Evolutionary conservation across 1,140 invertebrate genomes (phyloP).

Genomic region (Apis dorsata): DNA sequence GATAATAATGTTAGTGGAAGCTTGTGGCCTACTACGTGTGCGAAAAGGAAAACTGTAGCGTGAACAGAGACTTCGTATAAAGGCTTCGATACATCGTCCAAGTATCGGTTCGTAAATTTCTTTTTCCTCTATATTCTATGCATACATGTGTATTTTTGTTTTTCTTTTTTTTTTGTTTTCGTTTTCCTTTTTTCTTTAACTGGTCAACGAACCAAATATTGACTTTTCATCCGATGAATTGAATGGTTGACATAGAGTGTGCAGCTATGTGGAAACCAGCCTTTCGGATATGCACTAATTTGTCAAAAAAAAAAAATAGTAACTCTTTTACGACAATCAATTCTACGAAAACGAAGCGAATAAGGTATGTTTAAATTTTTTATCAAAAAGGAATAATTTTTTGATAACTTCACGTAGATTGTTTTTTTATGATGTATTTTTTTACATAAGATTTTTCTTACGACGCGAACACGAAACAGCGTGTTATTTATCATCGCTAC

Average conservation of each 20-base stretch:
- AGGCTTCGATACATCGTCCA: slow-evolving; percentile 10
- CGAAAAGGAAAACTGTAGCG: neutral
- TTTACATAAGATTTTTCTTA: neutral
- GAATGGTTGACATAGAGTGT: neutral
- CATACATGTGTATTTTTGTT: no score
- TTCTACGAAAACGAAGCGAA: neutral
- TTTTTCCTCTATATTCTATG: neutral
- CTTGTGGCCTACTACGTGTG: neutral
- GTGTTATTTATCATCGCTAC: neutral
- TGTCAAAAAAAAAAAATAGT: neutral
- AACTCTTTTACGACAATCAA: neutral
- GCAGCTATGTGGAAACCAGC: neutral
- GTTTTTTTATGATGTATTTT: no score
- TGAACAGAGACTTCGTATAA: slow-evolving; percentile 24
- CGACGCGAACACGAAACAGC: neutral
- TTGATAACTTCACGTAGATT: no score
- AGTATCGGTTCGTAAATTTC: slow-evolving; percentile 18
- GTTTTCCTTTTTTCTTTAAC: neutral
- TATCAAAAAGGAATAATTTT: no score
- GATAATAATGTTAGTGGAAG: slow-evolving; percentile 18
- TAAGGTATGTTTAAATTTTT: no score
- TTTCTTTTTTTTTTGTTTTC: neutral
- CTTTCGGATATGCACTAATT: neutral
- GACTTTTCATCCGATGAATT: slow-evolving; percentile 14
- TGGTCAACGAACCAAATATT: slow-evolving; percentile 35